Evolutionary conservation across 2,113 vertebrate genomes (phyloP), one percentile per base, ranked within the genome.

Genomic region (Phainopepla nitens): DNA sequence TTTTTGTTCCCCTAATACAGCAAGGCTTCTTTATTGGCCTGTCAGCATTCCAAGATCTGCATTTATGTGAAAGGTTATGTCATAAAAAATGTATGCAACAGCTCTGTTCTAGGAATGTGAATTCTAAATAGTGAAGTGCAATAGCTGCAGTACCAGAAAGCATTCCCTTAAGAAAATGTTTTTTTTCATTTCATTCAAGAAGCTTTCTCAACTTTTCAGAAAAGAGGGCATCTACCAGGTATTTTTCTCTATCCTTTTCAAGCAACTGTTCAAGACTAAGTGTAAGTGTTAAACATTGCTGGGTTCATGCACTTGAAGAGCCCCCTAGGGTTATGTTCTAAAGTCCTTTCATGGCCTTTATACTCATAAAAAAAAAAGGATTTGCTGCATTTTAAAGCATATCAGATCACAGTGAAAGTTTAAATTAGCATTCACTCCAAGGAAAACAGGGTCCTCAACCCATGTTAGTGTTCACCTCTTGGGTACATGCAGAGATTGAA

Each of bases 61-160:
- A 96, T 98, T 98, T 97, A 95, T 93, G 91, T 90, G 95, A 97
- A 83, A 97, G 95, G 97, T 92, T 94, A 84, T 97, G 94, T 97
- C 95, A 98, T 92, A 72, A 97, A 98, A 98, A 95, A 97, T 96
- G 92, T 77, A 97, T 96, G 92, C 94, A 97, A 92, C 75, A 90
- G 66, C 64, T 95, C 68, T 87, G 44, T 82, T 84, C 88, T 47
- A 96, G 81, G 97, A 96, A 82, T 61, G 49, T 78, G 79, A 97
- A 93, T 96, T 94, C 23, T 90, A 93, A 85, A 89, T 83, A 95
- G 85, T 36, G 10, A 87, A 89, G 33, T 65, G 80, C 57, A 93
- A 90, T 47, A 80, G 78, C 80, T 92, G 57, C 25, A 69, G 47
- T 75, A 82, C 35, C 36, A 72, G 62, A 93, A 90, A 96, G 65